Conservation (phyloP, 2,797 vertebrate species). For the Gila robusta region DNA sequence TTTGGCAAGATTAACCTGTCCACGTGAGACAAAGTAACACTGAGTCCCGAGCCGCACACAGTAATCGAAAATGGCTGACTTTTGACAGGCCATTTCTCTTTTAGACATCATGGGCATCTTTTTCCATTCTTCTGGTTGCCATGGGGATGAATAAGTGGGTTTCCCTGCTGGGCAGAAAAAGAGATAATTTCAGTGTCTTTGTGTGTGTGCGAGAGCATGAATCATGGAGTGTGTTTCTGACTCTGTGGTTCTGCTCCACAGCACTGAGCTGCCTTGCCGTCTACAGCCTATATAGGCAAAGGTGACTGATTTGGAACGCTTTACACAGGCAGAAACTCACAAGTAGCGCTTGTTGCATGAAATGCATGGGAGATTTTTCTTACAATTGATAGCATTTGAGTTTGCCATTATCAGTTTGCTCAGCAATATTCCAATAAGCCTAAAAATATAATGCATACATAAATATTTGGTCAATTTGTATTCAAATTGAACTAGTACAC, state of each 20-base stretch:
- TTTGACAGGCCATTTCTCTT: conserved; percentile 50
- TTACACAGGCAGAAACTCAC: background rate
- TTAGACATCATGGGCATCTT: conserved; percentile 42
- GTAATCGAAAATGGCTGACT: conserved; percentile 20
- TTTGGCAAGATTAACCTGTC: conserved; percentile 40
- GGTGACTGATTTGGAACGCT: background rate
- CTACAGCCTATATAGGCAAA: background rate
- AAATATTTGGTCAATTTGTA: background rate
- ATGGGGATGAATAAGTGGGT: conserved; percentile 43
- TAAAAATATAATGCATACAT: background rate
- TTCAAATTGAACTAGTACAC: background rate
- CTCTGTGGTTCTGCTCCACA: conserved; percentile 3
- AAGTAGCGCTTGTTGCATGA: background rate
- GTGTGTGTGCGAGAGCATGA: conserved; percentile 52
- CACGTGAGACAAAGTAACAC: conserved; percentile 10
- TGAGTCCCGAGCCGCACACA: background rate
- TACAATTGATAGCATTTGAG: background rate
- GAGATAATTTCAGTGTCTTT: conserved; percentile 43
- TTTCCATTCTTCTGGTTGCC: conserved; percentile 42
- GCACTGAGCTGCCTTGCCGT: background rate
- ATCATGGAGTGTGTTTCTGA: conserved; percentile 19
- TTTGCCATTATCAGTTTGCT: background rate
- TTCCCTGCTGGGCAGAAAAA: conserved; percentile 49
- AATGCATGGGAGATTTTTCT: background rate
- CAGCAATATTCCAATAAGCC: background rate